phyloP scores from a whole-genome alignment of 1,140 invertebrate species.

The Drosophila punjabiensis region DNA sequence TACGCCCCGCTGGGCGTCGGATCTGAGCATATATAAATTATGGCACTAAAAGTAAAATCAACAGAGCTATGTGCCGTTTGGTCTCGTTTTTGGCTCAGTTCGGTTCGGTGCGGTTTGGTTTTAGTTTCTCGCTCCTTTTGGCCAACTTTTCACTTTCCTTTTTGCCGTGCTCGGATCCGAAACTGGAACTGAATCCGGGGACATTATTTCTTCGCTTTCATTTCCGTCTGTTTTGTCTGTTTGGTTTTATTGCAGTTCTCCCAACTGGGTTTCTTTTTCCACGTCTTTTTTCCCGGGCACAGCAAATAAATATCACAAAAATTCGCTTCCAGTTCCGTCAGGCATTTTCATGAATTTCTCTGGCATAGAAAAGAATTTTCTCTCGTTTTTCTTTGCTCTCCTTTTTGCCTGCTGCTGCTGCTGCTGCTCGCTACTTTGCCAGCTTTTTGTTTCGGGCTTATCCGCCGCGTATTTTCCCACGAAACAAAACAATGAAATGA shows the following conservation, averaged over 20 bases:
- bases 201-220: slow-evolving; percentile 81
- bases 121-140: slow-evolving; percentile 41
- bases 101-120: neutral
- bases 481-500: slow-evolving; percentile 79
- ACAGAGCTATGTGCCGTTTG: slow-evolving; percentile 38
- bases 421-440: slow-evolving; percentile 55
- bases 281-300: slow-evolving; percentile 27
- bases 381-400: slow-evolving; percentile 39
- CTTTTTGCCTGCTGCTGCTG: slow-evolving; percentile 43
- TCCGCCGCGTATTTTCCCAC: slow-evolving; percentile 71
- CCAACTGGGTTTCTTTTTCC: slow-evolving; percentile 20
- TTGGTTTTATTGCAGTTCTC: slow-evolving; percentile 76
- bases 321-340: slow-evolving; percentile 77
- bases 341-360: slow-evolving; percentile 65
- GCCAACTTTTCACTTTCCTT: slow-evolving; percentile 68
- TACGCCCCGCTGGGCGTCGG: slow-evolving; percentile 37
- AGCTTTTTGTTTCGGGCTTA: slow-evolving; percentile 64
- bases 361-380: slow-evolving; percentile 52
- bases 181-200: slow-evolving; percentile 47
- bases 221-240: slow-evolving; percentile 79
- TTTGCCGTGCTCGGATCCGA: slow-evolving; percentile 36
- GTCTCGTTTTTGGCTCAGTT: slow-evolving; percentile 17
- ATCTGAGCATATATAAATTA: slow-evolving; percentile 68
- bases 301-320: slow-evolving; percentile 78
- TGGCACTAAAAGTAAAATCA: slow-evolving; percentile 82